Evolutionary conservation across 2,888 invertebrate genomes (phyloP).

Genomic region (Thecocarcelia acutangulata): DNA sequence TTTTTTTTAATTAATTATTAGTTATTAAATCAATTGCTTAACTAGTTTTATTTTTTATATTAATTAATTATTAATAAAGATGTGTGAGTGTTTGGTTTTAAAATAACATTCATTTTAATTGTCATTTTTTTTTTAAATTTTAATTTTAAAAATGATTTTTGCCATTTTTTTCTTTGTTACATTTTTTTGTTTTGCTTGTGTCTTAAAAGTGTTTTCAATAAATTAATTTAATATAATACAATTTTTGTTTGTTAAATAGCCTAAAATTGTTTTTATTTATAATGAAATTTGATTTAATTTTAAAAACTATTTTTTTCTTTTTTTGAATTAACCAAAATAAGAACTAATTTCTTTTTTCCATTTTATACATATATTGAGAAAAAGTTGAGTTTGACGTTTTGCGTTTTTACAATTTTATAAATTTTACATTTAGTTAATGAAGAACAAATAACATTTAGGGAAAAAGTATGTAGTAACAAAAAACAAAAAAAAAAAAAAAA

Average conservation of each 20-base stretch:
- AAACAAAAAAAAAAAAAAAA: conserved; percentile 5
- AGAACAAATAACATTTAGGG: conserved; percentile 43
- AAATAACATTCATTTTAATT: conserved; percentile 70
- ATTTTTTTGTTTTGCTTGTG: conserved; percentile 35
- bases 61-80: conserved; percentile 52
- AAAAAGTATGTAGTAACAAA: conserved; percentile 21
- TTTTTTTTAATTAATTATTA: conserved; percentile 20
- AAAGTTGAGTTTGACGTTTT: conserved; percentile 30
- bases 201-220: conserved; percentile 65
- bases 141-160: conserved; percentile 38
- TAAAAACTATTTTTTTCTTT: conserved; percentile 69
- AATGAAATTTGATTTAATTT: conserved; percentile 63
- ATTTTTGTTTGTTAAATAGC: conserved; percentile 20
- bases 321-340: conserved; percentile 73
- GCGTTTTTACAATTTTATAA: conserved; percentile 31
- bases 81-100: conserved; percentile 50
- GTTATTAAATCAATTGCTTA: conserved; percentile 49
- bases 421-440: conserved; percentile 45
- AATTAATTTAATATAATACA: conserved; percentile 51
- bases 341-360: conserved; percentile 42
- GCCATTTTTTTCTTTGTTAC: conserved; percentile 49
- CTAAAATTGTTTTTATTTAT: conserved; percentile 57
- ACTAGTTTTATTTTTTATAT: conserved; percentile 44
- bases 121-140: conserved; percentile 30
- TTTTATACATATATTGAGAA: conserved; percentile 48